Base-by-base conservation (phyloP, 2,113 vertebrate genomes). In the Erinaceus europaeus region DNA sequence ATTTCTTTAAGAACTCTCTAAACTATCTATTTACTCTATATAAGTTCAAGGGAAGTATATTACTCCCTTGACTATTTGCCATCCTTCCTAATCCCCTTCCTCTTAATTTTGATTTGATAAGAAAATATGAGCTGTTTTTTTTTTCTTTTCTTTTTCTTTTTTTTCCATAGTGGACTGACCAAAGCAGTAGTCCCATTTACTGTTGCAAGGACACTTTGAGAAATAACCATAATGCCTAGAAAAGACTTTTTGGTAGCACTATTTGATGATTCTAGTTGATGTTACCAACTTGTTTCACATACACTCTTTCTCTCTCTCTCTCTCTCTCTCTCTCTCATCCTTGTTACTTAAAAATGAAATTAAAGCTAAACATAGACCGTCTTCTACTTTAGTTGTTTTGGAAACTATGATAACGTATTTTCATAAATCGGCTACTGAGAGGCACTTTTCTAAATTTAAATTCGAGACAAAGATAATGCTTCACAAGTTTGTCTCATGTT, bases 361-460 rank as follows among this genome's bases (percentile, higher is more conserved):
- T 59, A 76, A 93, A 83, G 62, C 25, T 44, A 86, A 82, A 57
- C 21, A 62, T 48, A 13, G 61, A 1, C 1, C 55, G 81, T 75
- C 34, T 84, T 65, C 32, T 72, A 18, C 20, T 78, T 64, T 72
- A 21, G n/a, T 46, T 42, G 46, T 85, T 89, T 88, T 50, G 27
- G 38, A 85, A 84, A 86, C 29, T 23, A 27, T 53, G 52, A 18
- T 73, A 23, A 73, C 76, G 9, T 74, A 65, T 81, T 92, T 92
- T 89, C 46, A 76, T 65, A 65, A 73, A 81, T 10, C 29, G 23
- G 32, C 18, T 44, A 73, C 20, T 20, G 73, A 91, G 7, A 74
- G 57, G 44, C 23, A 61, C 53, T 55, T 84, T 23, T 27, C 14
- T 76, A 21, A 93, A 34, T 91, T 90, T 79, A 84, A 90, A 92